Evolutionary conservation across 2,797 vertebrate species (phyloP), one percentile per base, ranked within the genome.

Genomic region (Phrynocephalus vlangalii): DNA sequence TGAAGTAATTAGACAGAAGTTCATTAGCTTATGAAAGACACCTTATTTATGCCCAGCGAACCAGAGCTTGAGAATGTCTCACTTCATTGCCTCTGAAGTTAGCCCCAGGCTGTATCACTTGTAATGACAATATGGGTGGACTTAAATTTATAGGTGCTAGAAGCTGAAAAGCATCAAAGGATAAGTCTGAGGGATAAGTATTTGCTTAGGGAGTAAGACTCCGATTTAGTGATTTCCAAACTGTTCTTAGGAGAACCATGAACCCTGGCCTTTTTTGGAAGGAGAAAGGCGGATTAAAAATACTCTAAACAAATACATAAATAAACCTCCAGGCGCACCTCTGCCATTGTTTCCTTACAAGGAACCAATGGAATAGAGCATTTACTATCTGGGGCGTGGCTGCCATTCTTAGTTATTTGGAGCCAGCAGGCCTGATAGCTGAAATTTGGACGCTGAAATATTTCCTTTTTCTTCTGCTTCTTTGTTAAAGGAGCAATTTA

Each of bases 41-140:
- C 2, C n/a, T 70, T 71, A 30, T 83, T 78, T 66, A 28, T 72
- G 44, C 71, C 85, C 13, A 16, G 82, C 63, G 80, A 80, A 67
- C 10, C 0, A 0, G 24, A 85, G 16, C 13, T 44, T 18, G 63
- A 87, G 67, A 86, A 11, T 73, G 63, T 86, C 86, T 87, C 0
- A 1, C 38, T 94, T 90, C 79, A 9, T 87, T 83, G 60, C 33
- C 0, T 1, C 16, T 18, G 86, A 81, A n/a, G 30, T 71, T 92
- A 84, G 52, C 81, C 86, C 56, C 6, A 0, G 15, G 82, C 60
- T 6, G 0, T 9, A 68, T 82, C 83, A 66, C 22, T 87, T 52
- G 85, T 0, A 1, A 71, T 79, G 89, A 11, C 73, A 86, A 63
- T 84, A 52, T 33, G 10, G 2, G 3, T 33, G 78, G 44, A 11